phyloP scores from a whole-genome alignment of 92 coral and sea anemone genomes.

The Siderastrea siderea region DNA sequence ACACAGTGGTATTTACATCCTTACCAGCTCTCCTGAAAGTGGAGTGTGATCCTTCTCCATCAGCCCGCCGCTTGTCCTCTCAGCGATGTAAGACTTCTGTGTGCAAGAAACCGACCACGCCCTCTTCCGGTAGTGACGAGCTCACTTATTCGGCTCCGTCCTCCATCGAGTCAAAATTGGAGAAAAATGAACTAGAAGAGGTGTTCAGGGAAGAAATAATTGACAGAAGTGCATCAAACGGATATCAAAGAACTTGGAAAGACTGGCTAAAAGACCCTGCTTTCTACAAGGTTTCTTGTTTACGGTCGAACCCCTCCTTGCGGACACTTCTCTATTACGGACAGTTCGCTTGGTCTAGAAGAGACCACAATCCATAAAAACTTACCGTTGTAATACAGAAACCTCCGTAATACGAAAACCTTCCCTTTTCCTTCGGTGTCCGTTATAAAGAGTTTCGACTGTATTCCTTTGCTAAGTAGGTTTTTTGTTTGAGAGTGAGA shows the following conservation, averaged over 20 bases:
- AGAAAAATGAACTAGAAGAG: background rate
- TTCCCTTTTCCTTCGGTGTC: no score
- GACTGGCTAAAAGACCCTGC: conserved; percentile 80
- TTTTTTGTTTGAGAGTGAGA: no score
- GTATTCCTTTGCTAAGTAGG: no score
- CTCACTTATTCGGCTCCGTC: background rate
- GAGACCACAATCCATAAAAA: no score
- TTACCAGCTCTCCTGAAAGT: conserved; percentile 39
- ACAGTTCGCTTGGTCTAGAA: no score
- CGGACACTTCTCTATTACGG: no score
- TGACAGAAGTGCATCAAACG: conserved; percentile 4
- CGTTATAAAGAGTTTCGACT: no score
- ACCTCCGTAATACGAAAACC: no score
- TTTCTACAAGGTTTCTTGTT: conserved; percentile 65
- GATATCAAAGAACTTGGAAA: conserved; percentile 59
- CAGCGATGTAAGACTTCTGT: conserved; percentile 29
- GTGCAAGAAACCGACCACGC: background rate
- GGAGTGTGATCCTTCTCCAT: conserved; percentile 12
- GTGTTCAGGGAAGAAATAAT: conserved; percentile 11
- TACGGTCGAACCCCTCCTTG: no score
- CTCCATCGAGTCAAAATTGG: conserved; percentile 4
- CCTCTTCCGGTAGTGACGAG: conserved; percentile 9
- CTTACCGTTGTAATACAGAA: no score
- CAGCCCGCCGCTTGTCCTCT: background rate
- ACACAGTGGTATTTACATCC: background rate